A percentile compares a stretch with the other conserved stretches of the same genome.
These are phyloP conservation scores for Apostichopus leukothele DNA, from an alignment of 53 echinoderm and acorn worm species.

Conservation along the genomic window DNA sequence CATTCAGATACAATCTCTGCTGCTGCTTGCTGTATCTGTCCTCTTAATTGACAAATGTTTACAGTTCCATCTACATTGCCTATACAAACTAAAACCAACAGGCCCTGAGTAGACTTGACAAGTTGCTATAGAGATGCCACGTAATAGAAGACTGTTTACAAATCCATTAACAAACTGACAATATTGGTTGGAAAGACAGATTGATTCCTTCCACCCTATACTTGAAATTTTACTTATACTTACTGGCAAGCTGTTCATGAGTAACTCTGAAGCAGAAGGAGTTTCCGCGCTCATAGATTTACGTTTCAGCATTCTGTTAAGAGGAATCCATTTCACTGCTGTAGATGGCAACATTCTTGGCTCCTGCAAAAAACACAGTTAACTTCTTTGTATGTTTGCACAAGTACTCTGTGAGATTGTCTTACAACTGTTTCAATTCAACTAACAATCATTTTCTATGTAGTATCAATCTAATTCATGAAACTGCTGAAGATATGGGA, in stretches of 20 bases:
- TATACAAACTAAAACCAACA: not conserved
- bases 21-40: slow-evolving; percentile 1
- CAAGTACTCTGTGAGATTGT: not conserved
- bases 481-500: not conserved
- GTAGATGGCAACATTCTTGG: slow-evolving; percentile 74
- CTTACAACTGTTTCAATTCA: not conserved
- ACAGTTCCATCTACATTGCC: not conserved
- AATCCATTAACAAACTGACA: slow-evolving; percentile 49
- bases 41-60: slow-evolving; percentile 2
- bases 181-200: slow-evolving; percentile 19
- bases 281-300: slow-evolving; percentile 79
- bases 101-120: not conserved
- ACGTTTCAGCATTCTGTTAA: slow-evolving; percentile 86
- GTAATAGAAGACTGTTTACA: slow-evolving; percentile 19
- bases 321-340: slow-evolving; percentile 87
- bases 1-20: not conserved
- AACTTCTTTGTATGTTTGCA: too few species aligned
- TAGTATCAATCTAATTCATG: too few species aligned
- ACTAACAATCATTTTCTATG: not conserved
- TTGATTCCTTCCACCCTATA: not conserved
- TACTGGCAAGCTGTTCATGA: slow-evolving; percentile 85
- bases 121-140: not conserved
- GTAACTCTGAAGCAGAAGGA: slow-evolving; percentile 79
- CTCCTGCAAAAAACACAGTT: slow-evolving; percentile 60
- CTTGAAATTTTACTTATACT: slow-evolving; percentile 35